Evolutionary conservation across 2,797 vertebrate species (phyloP), one percentile per base, ranked within the genome.

Genomic region (Amniataba percoides): DNA sequence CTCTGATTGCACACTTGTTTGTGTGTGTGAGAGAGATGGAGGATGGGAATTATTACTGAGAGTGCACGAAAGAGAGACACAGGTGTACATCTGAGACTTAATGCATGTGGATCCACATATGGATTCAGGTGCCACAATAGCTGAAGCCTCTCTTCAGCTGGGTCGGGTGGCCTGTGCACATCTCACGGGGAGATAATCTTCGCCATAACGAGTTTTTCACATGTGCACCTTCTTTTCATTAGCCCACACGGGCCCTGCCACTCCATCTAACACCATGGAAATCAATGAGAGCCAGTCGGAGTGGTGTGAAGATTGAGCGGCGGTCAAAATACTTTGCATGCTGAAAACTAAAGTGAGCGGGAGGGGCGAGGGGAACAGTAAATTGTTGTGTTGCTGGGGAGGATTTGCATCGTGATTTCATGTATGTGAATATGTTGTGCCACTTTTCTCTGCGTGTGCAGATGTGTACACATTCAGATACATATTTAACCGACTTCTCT

Each of bases 251-350:
- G 87, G 71, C 59, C 79, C 66, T 67, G 82, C 51, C 71, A 39
- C 85, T 90, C 81, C 79, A 82, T 92, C 91, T 84, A 82, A 92
- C 91, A 91, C 87, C 89, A 87, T 93, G 91, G 81, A 89, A 92
- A 93, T 94, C 93, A 89, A 94, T 94, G 89, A 83, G 82, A 89
- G 87, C 56, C 86, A 82, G 86, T 89, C 56, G n/a, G 80, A 92
- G 90, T 84, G 87, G 91, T 91, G 91, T 94, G 89, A 90, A 91
- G 85, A 92, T 88, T 83, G 82, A 87, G 89, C 72, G 52, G 80
- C 65, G 80, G 88, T 92, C 86, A 90, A 88, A 91, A 84, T 86
- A 76, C 84, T 81, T 84, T 80, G 59, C 81, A 84, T 87, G 82
- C 74, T 65, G 59, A 53, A 85, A 87, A 80, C 66, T 83, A 63